Evolutionary conservation across 2,797 vertebrate genomes (phyloP).

Genomic region (Hoplostethus atlanticus): DNA sequence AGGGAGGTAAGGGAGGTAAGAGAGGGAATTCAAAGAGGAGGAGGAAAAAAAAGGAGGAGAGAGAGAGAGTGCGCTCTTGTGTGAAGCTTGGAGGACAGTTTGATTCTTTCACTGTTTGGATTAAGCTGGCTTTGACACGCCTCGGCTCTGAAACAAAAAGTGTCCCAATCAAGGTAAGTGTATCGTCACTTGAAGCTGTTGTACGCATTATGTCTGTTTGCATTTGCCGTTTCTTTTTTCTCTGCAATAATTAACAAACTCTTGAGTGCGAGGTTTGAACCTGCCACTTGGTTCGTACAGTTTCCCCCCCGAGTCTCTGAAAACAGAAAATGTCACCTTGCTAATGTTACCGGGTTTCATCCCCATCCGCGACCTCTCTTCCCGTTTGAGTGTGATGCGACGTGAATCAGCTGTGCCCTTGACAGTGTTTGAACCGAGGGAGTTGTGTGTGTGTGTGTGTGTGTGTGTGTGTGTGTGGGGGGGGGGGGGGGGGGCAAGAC

Average conservation of each 20-base stretch:
- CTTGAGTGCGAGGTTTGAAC: background rate
- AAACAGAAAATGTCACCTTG: background rate
- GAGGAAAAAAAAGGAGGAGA: background rate
- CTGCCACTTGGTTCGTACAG: background rate
- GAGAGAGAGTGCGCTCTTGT: conserved; percentile 45
- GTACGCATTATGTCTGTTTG: background rate
- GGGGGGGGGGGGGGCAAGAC: background rate
- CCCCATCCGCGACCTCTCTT: conserved; percentile 14
- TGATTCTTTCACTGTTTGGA: conserved; percentile 76
- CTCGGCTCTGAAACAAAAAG: conserved; percentile 38
- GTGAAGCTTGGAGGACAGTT: conserved; percentile 71
- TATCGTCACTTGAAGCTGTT: conserved; percentile 6
- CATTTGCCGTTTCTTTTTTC: conserved; percentile 12
- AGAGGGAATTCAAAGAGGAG: conserved; percentile 69
- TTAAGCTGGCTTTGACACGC: conserved; percentile 67
- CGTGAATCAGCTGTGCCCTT: conserved; percentile 54
- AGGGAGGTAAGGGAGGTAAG: conserved; percentile 62
- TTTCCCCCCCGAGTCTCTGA: background rate
- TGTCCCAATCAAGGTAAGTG: conserved; percentile 78
- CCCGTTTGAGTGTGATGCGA: conserved; percentile 37
- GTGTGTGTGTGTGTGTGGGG: too few species aligned
- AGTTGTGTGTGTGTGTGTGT: conserved; percentile 18
- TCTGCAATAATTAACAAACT: conserved; percentile 8
- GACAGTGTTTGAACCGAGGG: conserved; percentile 21
- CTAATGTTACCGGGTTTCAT: background rate